Percentiles rank a stretch among this genome's conserved stretches.
phyloP scores from a whole-genome alignment of 1,140 invertebrate species.

The Drosophila lowei region DNA sequence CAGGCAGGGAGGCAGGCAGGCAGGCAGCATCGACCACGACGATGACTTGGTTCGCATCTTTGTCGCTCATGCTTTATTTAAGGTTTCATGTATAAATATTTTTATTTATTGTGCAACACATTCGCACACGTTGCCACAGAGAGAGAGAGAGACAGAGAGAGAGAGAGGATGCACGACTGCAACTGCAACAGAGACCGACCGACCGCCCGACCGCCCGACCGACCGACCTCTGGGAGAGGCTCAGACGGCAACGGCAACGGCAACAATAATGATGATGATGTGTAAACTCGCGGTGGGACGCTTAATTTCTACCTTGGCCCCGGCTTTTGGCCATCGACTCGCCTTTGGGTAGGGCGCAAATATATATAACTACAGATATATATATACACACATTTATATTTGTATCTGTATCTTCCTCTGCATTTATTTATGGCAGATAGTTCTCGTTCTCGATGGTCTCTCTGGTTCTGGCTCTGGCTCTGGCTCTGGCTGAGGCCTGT shows the following conservation, averaged over 20 bases:
- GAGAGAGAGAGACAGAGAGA: no score
- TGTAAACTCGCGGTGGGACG: conserved; percentile 80
- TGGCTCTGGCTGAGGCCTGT: conserved; percentile 1
- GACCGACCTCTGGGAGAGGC: conserved; percentile 14
- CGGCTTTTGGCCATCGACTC: conserved; percentile 6
- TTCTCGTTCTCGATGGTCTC: conserved; percentile 22
- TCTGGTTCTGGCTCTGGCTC: background rate
- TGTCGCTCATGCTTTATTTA: conserved; percentile 81
- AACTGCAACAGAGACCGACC: conserved; percentile 35
- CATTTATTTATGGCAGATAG: conserved; percentile 41
- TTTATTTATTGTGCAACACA: conserved; percentile 82
- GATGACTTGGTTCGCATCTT: conserved; percentile 74
- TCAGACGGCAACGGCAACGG: conserved; percentile 37
- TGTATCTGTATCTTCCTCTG: conserved; percentile 36
- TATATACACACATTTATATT: conserved; percentile 29
- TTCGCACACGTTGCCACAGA: conserved; percentile 69
- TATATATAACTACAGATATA: conserved; percentile 34
- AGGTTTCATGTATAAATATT: conserved; percentile 82
- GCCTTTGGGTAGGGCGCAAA: conserved; percentile 42
- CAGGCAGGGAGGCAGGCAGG: background rate
- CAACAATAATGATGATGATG: conserved; percentile 81
- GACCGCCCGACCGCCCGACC: no score
- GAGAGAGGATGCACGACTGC: conserved; percentile 47
- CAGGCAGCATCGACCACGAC: conserved; percentile 16
- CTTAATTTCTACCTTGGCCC: conserved; percentile 78